phyloP scores from a whole-genome alignment of 2,797 vertebrate genomes.

The Lepus townsendii region DNA sequence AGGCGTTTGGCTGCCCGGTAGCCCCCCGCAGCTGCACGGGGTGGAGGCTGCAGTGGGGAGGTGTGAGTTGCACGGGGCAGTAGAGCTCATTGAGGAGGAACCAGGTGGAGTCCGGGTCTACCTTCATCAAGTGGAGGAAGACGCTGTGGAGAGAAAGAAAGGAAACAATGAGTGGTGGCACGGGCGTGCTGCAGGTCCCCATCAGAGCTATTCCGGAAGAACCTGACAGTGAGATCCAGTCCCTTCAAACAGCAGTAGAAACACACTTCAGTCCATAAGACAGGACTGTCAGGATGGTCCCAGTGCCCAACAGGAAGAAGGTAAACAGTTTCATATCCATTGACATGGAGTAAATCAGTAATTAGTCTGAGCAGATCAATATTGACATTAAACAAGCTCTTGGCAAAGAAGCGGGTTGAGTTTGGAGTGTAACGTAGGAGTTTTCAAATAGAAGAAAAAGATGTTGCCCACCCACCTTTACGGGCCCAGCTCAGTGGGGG shows the following conservation, averaged over 20 bases:
- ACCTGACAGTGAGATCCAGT: not conserved
- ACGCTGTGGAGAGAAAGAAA: constrained; percentile 88
- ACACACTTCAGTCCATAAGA: not conserved
- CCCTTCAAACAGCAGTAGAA: constrained; percentile 22
- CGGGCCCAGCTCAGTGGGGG: not conserved
- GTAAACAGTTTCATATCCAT: not conserved
- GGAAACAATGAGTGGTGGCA: not conserved
- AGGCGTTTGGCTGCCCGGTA: constrained; percentile 87
- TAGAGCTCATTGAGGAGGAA: constrained; percentile 92
- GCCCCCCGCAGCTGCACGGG: constrained; percentile 87
- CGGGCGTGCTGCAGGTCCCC: not conserved
- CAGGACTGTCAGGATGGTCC: not conserved
- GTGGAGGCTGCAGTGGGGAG: constrained; percentile 90
- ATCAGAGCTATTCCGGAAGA: not conserved
- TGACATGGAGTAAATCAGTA: constrained; percentile 2
- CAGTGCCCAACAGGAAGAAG: constrained; percentile 31
- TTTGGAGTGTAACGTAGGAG: constrained; percentile 14
- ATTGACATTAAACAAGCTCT: constrained; percentile 17
- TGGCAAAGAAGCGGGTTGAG: constrained; percentile 40
- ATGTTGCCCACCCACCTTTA: not conserved
- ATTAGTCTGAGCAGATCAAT: not conserved
- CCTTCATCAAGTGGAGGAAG: constrained; percentile 92
- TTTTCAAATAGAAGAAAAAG: constrained; percentile 48
- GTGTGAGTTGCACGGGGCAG: constrained; percentile 88
- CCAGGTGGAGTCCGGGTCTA: constrained; percentile 94